phyloP scores from a whole-genome alignment of 2,113 vertebrate genomes.

The Tachysurus fulvidraco region DNA sequence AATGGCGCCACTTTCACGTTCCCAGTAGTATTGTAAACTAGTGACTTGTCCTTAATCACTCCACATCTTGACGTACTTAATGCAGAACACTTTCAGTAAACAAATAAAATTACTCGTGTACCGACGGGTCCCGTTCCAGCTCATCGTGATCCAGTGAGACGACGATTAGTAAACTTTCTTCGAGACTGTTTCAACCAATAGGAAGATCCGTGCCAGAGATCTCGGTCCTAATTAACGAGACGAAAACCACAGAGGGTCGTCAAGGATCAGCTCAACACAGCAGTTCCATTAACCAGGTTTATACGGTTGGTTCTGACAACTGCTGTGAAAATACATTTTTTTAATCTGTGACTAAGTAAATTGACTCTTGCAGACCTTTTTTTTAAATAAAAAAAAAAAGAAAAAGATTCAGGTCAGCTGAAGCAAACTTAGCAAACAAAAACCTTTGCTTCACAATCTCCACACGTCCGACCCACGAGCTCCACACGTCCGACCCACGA shows the following conservation, averaged over 20 bases:
- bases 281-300: background rate
- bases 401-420: background rate
- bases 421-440: background rate
- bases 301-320: background rate
- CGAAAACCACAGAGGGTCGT: background rate
- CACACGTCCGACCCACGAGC: constrained; percentile 38
- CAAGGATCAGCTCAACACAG: background rate
- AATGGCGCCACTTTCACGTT: background rate
- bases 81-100: too few species aligned
- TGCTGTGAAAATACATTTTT: background rate
- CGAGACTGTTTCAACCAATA: too few species aligned
- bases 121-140: too few species aligned
- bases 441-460: background rate
- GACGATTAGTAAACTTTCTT: too few species aligned
- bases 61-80: too few species aligned
- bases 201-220: background rate
- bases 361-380: background rate
- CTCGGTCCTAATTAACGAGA: background rate
- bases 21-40: too few species aligned
- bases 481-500: too few species aligned
- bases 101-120: too few species aligned
- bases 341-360: background rate
- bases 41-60: background rate
- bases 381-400: too few species aligned
- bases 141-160: too few species aligned